These are phyloP conservation scores for Orchestes rusci DNA, from an alignment of 2,888 invertebrate species.

Conservation along the genomic window DNA sequence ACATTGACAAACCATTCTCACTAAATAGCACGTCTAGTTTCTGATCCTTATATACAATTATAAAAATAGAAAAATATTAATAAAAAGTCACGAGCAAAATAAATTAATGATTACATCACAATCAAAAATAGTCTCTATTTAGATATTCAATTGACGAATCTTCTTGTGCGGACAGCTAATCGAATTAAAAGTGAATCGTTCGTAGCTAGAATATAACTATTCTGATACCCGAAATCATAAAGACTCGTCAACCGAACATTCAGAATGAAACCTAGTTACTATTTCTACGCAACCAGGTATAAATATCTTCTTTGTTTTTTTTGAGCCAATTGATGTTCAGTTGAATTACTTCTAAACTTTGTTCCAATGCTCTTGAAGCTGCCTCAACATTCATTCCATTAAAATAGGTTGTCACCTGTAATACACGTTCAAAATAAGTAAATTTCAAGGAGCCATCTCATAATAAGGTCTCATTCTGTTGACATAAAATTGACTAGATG, in stretches of 20 bases:
- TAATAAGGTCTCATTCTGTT: too few species aligned
- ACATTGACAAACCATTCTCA: slow-evolving; percentile 29
- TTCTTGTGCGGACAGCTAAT: too few species aligned
- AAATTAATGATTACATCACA: too few species aligned
- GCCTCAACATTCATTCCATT: slow-evolving; percentile 44
- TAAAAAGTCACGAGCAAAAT: slow-evolving; percentile 15
- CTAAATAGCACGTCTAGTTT: slow-evolving; percentile 30
- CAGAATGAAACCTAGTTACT: slow-evolving; percentile 30
- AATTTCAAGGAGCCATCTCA: too few species aligned
- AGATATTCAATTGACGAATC: too few species aligned
- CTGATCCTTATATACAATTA: slow-evolving; percentile 29
- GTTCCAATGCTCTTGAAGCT: slow-evolving; percentile 53
- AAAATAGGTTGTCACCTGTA: slow-evolving; percentile 43
- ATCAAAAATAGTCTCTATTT: too few species aligned
- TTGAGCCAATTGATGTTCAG: slow-evolving; percentile 77
- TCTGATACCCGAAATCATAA: too few species aligned
- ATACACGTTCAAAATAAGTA: too few species aligned
- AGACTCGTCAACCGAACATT: too few species aligned
- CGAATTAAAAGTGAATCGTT: too few species aligned
- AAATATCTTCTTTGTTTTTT: slow-evolving; percentile 50
- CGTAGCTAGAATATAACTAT: too few species aligned
- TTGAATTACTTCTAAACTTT: slow-evolving; percentile 72
- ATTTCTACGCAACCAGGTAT: slow-evolving; percentile 41
- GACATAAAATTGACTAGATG: too few species aligned
- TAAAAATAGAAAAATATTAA: slow-evolving; percentile 32